Conservation (phyloP, 2,113 vertebrate genomes). For the Planiliza haematocheilus region DNA sequence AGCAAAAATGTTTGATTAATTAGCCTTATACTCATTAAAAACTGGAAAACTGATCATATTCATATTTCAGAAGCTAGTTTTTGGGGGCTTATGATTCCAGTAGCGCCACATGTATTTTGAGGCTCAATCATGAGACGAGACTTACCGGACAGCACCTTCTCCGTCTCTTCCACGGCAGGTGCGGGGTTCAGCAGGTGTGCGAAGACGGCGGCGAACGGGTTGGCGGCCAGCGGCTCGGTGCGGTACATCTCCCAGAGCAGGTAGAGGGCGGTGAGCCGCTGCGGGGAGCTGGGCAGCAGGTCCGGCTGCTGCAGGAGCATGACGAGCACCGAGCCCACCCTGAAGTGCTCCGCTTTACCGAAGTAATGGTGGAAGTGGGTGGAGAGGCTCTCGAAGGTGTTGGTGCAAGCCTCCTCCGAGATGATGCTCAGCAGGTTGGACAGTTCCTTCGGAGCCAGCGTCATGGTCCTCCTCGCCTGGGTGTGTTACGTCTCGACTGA, state of each 20-base stretch:
- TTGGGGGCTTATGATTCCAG: too few species aligned
- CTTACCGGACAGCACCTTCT: conserved; percentile 91
- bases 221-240: conserved; percentile 95
- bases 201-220: conserved; percentile 97
- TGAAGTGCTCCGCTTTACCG: conserved; percentile 95
- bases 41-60: too few species aligned
- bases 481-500: neutral
- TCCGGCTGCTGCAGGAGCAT: conserved; percentile 98
- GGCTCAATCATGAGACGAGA: neutral
- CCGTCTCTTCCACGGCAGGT: conserved; percentile 87
- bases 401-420: conserved; percentile 94
- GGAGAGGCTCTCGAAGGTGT: conserved; percentile 94
- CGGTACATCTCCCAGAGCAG: conserved; percentile 99
- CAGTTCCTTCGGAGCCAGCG: conserved; percentile 94
- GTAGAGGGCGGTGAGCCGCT: conserved; percentile 97
- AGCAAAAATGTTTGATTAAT: too few species aligned
- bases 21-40: too few species aligned
- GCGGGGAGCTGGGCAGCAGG: conserved; percentile 93
- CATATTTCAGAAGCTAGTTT: too few species aligned
- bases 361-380: conserved; percentile 97
- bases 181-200: conserved; percentile 95
- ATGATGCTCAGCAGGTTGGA: conserved; percentile 95
- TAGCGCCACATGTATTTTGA: too few species aligned
- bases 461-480: conserved; percentile 81
- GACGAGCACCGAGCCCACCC: conserved; percentile 94